Evolutionary conservation across 2,888 invertebrate species (phyloP), one percentile per base, ranked within the genome.

Genomic region (Drosophila crucigera): DNA sequence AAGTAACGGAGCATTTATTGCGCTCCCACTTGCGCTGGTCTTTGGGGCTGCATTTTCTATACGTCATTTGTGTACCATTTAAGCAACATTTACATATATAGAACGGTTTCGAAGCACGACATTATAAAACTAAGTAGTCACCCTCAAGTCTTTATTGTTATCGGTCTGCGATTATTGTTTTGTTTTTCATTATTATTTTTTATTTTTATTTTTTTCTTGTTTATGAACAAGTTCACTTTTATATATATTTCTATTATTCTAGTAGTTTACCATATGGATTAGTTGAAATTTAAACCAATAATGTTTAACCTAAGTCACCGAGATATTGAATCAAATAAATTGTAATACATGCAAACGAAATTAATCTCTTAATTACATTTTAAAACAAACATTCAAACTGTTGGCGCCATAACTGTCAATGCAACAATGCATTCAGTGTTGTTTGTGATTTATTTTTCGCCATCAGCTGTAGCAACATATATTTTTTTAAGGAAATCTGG

Each of bases 321-420:
- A 78, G 62, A 74, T 77, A 80, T 77, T 68, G 68, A 71, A 73
- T 65, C 50, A 73, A 79, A 80, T 79, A 80, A 74, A 80, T 80
- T 74, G 73, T 71, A 80, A 73, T 68, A 69, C 69, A 59, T 65
- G 63, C 67, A 59, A 68, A 33, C 14, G 52, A 63, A 54, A 25
- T 11, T 3, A 1, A 39, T 37, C 28, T 43, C 10, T 56, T 14
- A 63, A 39, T 31, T 4, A 3, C 2, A 41, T 14, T 47, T 71
- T n/a, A n/a, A 56, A 39, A 10, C 16, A 5, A 25, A 31, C 25
- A 41, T 30, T 56, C 14, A 39, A 60, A 37, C 33, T 33, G 10
- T n/a, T 3, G 22, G 61, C 74, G 64, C 64, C 39, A 49, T 30
- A 35, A 4, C 22, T 35, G 30, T 3, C 19, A 53, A 22, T 65